phyloP scores from a whole-genome alignment of 2,113 vertebrate species.

The Corvus cornix region DNA sequence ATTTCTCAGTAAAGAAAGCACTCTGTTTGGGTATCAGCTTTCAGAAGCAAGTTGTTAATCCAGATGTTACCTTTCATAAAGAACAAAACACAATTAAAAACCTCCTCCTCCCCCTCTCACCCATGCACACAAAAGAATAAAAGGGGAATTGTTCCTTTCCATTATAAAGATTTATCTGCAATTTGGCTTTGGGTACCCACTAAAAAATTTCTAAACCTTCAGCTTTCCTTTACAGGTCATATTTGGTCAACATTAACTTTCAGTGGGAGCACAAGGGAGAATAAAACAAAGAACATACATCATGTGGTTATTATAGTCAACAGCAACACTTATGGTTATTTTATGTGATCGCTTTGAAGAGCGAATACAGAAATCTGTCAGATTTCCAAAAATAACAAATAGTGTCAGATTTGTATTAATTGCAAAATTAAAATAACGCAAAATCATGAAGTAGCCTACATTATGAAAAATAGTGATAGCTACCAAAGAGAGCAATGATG shows the following conservation, averaged over 20 bases:
- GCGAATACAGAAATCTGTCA: background rate
- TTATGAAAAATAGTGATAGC: background rate
- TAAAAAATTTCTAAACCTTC: background rate
- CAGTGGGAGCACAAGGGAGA: background rate
- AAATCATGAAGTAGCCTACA: background rate
- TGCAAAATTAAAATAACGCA: background rate
- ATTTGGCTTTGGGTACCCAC: background rate
- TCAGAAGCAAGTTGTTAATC: slow-evolving; percentile 72
- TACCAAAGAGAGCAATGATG: background rate
- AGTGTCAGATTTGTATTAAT: background rate
- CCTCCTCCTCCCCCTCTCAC: slow-evolving; percentile 8
- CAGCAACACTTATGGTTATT: background rate
- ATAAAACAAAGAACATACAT: background rate
- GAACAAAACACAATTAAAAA: slow-evolving; percentile 69
- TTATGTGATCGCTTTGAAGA: background rate
- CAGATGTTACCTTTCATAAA: slow-evolving; percentile 69
- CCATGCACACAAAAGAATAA: background rate
- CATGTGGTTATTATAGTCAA: background rate
- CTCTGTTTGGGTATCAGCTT: slow-evolving; percentile 78
- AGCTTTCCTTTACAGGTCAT: background rate
- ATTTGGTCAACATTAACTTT: background rate
- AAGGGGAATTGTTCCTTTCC: background rate
- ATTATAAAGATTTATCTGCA: background rate
- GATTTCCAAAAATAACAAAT: background rate
- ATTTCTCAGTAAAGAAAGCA: slow-evolving; percentile 73